Conservation (phyloP, 2,888 invertebrate genomes). For the Sceliomorpha sp. region DNA sequence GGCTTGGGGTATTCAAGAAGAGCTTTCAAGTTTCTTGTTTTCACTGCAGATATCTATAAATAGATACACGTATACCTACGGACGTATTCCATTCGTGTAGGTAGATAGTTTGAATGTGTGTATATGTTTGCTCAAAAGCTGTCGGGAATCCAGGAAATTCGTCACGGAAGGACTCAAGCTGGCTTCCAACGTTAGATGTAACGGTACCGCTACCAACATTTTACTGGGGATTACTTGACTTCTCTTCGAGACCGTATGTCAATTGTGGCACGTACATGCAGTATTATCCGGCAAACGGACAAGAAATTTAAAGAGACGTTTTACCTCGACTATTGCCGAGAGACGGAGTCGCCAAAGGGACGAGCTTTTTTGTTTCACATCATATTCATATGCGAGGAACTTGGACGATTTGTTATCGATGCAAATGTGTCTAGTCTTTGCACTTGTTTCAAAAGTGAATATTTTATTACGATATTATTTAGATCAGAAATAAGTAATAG, state of each 20-base stretch:
- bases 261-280: conserved; percentile 46
- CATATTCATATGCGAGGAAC: too few relatives aligned
- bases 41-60: conserved; percentile 40
- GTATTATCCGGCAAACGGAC: conserved; percentile 42
- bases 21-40: conserved; percentile 58
- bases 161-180: conserved; percentile 54
- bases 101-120: too few relatives aligned
- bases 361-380: too few relatives aligned
- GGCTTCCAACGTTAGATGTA: conserved; percentile 49
- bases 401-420: too few relatives aligned
- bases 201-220: conserved; percentile 45
- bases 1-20: conserved; percentile 36
- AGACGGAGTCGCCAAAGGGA: too few relatives aligned
- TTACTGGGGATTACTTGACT: conserved; percentile 48
- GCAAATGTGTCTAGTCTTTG: too few relatives aligned
- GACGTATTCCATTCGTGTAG: too few relatives aligned
- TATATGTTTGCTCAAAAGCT: conserved; percentile 44
- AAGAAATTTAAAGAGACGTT: conserved; percentile 29
- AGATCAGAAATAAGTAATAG: too few relatives aligned
- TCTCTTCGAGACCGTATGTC: conserved; percentile 36
- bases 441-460: too few relatives aligned
- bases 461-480: too few relatives aligned
- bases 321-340: too few relatives aligned
- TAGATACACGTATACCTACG: conserved; percentile 33
- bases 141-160: conserved; percentile 53